Evolutionary conservation across 2,113 vertebrate species (phyloP).

Genomic region (Talpa occidentalis): DNA sequence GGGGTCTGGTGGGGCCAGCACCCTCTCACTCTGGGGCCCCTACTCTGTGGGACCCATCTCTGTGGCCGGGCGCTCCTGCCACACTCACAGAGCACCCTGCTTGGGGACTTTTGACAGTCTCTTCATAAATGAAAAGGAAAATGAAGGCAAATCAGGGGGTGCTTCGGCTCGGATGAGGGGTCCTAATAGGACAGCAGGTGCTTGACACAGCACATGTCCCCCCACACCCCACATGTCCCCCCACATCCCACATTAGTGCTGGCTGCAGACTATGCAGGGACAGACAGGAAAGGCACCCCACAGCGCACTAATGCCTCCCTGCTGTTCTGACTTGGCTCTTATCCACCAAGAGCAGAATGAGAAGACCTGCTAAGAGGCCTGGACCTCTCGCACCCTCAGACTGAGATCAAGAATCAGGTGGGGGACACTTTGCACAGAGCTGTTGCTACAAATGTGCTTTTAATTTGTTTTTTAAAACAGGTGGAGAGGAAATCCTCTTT

Average conservation of each 20-base stretch:
- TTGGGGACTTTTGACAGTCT: background rate
- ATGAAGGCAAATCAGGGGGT: background rate
- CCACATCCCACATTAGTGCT: accelerated
- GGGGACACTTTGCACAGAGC: accelerated
- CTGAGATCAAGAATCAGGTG: background rate
- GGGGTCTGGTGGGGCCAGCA: background rate
- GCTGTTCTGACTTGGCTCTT: background rate
- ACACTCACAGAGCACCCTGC: accelerated
- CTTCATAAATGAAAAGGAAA: background rate
- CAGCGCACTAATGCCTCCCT: background rate
- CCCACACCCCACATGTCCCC: background rate
- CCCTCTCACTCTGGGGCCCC: background rate
- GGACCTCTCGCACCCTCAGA: background rate
- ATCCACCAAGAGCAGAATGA: background rate
- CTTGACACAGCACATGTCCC: background rate
- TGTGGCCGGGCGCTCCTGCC: background rate
- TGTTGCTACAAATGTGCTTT: background rate
- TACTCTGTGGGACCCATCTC: no score
- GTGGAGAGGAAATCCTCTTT: background rate
- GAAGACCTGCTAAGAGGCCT: background rate
- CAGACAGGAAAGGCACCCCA: background rate
- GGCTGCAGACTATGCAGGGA: background rate
- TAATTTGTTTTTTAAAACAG: background rate
- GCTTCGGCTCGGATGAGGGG: background rate
- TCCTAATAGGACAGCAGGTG: background rate